phyloP scores from a whole-genome alignment of 2,888 invertebrate species.

The Ophraella communa region DNA sequence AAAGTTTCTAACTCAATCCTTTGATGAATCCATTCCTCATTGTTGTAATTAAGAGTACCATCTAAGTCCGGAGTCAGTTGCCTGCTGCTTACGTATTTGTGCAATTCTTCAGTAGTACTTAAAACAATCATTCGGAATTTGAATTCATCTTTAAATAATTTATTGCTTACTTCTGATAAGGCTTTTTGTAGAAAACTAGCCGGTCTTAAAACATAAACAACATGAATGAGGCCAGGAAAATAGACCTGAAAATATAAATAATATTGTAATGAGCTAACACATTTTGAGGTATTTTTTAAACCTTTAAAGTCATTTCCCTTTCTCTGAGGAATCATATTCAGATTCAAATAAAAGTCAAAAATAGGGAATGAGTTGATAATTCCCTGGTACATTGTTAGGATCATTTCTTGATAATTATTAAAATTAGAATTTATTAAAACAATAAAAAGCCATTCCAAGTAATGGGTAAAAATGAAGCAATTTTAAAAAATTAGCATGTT shows the following conservation, averaged over 20 bases:
- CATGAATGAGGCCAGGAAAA: constrained; percentile 92
- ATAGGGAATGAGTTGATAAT: no score
- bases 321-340: not conserved
- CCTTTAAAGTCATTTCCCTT: not conserved
- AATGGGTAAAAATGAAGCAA: no score
- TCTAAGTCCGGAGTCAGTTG: constrained; percentile 91
- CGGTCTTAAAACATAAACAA: constrained; percentile 92
- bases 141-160: constrained; percentile 89
- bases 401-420: no score
- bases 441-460: no score
- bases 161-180: constrained; percentile 92
- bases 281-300: not conserved
- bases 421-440: no score
- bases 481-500: no score
- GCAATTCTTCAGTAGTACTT: constrained; percentile 83
- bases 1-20: constrained; percentile 96
- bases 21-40: constrained; percentile 96
- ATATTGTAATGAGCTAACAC: not conserved
- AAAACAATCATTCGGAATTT: constrained; percentile 90
- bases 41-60: constrained; percentile 87
- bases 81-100: constrained; percentile 81
- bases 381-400: no score
- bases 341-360: no score
- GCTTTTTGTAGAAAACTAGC: constrained; percentile 95
- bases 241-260: constrained; percentile 78